These are phyloP conservation scores for Microplitis manilae DNA, from an alignment of 2,888 invertebrate genomes.

Conservation along the genomic window DNA sequence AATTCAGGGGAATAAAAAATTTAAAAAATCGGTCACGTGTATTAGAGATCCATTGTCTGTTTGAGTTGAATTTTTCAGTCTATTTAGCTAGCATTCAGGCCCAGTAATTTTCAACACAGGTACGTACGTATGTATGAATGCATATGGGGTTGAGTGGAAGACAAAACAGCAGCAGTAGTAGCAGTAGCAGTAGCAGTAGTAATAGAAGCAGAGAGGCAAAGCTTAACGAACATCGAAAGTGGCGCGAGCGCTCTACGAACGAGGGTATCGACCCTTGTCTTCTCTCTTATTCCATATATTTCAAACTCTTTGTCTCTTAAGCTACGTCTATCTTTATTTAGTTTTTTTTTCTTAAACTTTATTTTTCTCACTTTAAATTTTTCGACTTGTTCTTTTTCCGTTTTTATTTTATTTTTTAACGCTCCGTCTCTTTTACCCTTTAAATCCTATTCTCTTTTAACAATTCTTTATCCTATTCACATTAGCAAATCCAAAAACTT, in stretches of 20 bases:
- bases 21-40: not conserved
- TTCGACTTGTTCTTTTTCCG: not conserved
- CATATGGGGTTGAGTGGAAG: conserved; percentile 4
- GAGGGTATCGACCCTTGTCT: conserved; percentile 65
- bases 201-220: not conserved
- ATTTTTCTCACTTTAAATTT: not conserved
- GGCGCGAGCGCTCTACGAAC: conserved; percentile 64
- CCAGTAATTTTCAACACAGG: not conserved
- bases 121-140: not conserved
- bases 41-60: not conserved
- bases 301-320: conserved; percentile 9
- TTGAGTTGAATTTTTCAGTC: conserved; percentile 1
- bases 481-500: not conserved
- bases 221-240: conserved; percentile 39
- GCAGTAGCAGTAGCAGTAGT: not conserved
- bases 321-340: not conserved
- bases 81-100: not conserved
- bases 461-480: too few relatives aligned
- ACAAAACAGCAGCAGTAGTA: not conserved
- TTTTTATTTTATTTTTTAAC: not conserved
- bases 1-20: not conserved
- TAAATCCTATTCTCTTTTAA: too few relatives aligned
- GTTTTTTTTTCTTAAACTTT: not conserved
- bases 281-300: conserved; percentile 13
- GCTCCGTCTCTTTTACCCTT: not conserved